Percentiles rank a stretch among this genome's conserved stretches.
Evolutionary conservation across 1,140 invertebrate genomes (phyloP).

Genomic region (Hypsibius dujardini): DNA sequence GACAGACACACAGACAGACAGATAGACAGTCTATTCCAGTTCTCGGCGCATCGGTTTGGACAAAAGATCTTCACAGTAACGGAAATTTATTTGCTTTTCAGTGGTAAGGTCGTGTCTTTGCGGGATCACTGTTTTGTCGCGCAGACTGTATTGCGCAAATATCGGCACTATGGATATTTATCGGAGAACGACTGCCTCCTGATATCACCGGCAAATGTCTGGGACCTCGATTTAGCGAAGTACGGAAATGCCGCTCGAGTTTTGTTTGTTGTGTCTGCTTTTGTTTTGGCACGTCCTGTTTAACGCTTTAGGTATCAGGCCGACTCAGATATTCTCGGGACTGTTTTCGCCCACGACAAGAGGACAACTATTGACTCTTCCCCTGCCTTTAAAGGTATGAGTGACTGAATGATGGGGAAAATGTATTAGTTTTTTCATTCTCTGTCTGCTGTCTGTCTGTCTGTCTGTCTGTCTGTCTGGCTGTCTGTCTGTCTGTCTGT

Average conservation of each 20-base stretch:
- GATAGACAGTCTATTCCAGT: too few relatives aligned
- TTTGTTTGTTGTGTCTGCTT: not conserved
- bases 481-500: too few relatives aligned
- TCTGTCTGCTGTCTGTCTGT: not conserved
- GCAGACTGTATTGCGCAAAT: not conserved
- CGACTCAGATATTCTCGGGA: conserved; percentile 56
- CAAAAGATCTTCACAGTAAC: not conserved
- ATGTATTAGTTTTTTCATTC: not conserved
- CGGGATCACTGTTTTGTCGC: not conserved
- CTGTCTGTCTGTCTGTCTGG: too few relatives aligned
- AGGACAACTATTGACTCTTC: conserved; percentile 27
- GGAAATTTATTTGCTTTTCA: conserved; percentile 9
- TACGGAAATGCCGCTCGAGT: conserved; percentile 20
- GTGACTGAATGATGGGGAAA: not conserved
- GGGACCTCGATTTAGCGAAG: conserved; percentile 51
- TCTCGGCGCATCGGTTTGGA: too few relatives aligned
- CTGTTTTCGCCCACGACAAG: conserved; percentile 40
- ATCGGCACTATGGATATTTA: conserved; percentile 35
- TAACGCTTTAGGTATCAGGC: conserved; percentile 25
- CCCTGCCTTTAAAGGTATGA: conserved; percentile 28
- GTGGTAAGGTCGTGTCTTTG: not conserved
- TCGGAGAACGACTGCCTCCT: conserved; percentile 78
- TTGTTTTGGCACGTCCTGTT: not conserved
- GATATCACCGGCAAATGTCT: conserved; percentile 80
- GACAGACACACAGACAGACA: too few relatives aligned